Base-by-base conservation (phyloP, 2,888 invertebrate species). In the Hyalella azteca region DNA sequence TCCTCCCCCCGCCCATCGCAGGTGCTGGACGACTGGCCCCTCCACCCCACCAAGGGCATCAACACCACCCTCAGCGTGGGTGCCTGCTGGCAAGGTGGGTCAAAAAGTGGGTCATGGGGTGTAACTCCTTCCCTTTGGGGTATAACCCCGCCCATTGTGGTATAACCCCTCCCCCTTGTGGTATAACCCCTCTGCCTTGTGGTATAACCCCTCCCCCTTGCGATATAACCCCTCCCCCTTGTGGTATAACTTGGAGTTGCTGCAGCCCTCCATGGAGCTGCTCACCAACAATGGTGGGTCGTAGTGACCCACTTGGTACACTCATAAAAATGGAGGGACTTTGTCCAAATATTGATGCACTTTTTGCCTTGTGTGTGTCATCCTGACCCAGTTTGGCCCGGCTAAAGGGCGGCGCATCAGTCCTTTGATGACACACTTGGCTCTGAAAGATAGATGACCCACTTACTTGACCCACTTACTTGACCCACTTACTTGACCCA, bases 21-120 rank as follows among this genome's bases (percentile, higher is more conserved):
- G 89, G 95, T 99, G 75, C 96, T 99, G 87, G 98, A 99, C 88
- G 99, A 99, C 89, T 98, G 98, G 98, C 98, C 98, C 0, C 90
- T 99, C 60, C 98, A 98, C 88, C 96, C 96, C 11, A 95, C 97
- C 0, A 95, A 95, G 86, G 96, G 94, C 0, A 92, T 96, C 85
- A 96, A 96, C 88, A 98, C 98, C 11, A 96, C 96, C 7, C 90
- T 98, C 59, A 93, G 95, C 0, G 93, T 98, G 0, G 99, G 98
- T 1, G 98, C 98, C 39, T 99, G 99, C 90, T 99, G 97, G 95
- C 98, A 98, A 89, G 94, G 93, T 92, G 87, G 86, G 80, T 79
- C 78, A 3, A 50, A 26, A 59, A 11, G 11, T 76, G 49, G n/a
- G n/a, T n/a, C n/a, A n/a, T 1, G 75, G 73, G 36, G 76, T 36